Percentiles rank a stretch among this genome's conserved stretches.
phyloP scores from a whole-genome alignment of 2,113 vertebrate genomes.

The Turnix velox region DNA sequence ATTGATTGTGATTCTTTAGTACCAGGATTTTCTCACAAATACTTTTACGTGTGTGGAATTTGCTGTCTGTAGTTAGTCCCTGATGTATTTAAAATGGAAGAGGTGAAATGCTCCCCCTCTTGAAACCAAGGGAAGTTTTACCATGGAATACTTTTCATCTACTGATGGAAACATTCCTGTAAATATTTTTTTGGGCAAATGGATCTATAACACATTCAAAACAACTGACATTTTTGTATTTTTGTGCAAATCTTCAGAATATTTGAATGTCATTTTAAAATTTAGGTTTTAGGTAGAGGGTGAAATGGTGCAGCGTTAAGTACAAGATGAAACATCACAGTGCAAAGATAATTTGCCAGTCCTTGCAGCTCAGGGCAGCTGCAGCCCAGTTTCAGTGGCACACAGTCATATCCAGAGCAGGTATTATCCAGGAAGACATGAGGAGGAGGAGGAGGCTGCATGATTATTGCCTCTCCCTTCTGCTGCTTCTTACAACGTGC shows the following conservation, averaged over 20 bases:
- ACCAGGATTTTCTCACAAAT: not conserved
- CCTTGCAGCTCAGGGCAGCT: not conserved
- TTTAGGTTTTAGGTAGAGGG: not conserved
- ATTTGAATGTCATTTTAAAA: not conserved
- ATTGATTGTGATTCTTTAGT: not conserved
- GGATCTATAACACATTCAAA: fast-evolving
- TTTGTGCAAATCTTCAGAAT: not conserved
- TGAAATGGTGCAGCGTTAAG: not conserved
- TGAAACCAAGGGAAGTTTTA: not conserved
- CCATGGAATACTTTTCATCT: not conserved
- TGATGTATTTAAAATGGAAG: not conserved
- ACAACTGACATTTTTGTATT: not conserved
- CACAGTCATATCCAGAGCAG: not conserved
- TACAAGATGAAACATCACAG: fast-evolving
- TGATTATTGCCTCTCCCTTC: constrained; percentile 30
- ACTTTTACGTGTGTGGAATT: not conserved
- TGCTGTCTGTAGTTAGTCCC: not conserved
- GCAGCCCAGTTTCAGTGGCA: not conserved
- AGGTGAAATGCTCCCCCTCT: not conserved
- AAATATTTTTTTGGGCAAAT: not conserved
- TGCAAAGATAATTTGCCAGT: not conserved
- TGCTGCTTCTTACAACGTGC: not conserved
- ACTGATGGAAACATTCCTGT: not conserved
- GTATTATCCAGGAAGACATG: not conserved
- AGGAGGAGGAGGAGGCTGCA: not conserved